Percentiles rank a stretch among this genome's conserved stretches.
phyloP scores from a whole-genome alignment of 1,140 invertebrate species.

The Drosophila lacteicornis region DNA sequence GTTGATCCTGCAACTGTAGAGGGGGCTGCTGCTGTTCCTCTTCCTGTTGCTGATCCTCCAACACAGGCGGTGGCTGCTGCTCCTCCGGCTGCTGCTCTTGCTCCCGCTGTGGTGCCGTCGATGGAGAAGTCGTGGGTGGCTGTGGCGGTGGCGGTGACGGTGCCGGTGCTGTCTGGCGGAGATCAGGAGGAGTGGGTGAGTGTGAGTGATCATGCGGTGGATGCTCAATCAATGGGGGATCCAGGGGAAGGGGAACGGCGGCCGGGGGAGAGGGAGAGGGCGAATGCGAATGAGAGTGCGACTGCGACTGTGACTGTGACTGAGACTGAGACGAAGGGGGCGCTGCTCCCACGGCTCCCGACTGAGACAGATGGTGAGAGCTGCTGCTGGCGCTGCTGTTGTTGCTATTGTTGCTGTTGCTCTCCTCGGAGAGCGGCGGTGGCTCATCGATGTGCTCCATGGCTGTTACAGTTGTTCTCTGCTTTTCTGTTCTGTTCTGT shows the following conservation, averaged over 20 bases:
- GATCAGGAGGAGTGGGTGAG: constrained; percentile 74
- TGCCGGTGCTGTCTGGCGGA: constrained; percentile 65
- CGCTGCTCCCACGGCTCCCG: constrained; percentile 23
- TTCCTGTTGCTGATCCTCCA: constrained; percentile 14
- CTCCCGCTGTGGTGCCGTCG: constrained; percentile 34
- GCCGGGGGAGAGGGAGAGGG: constrained; percentile 21
- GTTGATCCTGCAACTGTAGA: constrained; percentile 10
- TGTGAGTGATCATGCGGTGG: constrained; percentile 75
- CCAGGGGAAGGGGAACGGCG: constrained; percentile 13
- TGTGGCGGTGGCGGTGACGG: constrained; percentile 4
- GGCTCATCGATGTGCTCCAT: constrained; percentile 66
- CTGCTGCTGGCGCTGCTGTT: constrained; percentile 60
- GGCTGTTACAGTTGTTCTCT: constrained; percentile 14
- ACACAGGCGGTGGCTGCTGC: constrained; percentile 2
- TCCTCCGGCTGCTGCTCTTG: constrained; percentile 8
- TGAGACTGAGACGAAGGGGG: constrained; percentile 30
- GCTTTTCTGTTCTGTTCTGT: constrained; percentile 33
- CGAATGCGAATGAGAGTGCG: constrained; percentile 41
- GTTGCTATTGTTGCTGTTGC: constrained; percentile 55
- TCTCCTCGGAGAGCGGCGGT: constrained; percentile 72
- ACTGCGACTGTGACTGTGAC: constrained; percentile 5
- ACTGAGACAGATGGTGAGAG: constrained; percentile 43
- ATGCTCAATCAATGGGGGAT: constrained; percentile 45
- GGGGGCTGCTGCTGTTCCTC: constrained; percentile 12
- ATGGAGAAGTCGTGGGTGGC: constrained; percentile 52